Base-by-base conservation (phyloP, 2,888 invertebrate genomes). In the Dryococelus australis region DNA sequence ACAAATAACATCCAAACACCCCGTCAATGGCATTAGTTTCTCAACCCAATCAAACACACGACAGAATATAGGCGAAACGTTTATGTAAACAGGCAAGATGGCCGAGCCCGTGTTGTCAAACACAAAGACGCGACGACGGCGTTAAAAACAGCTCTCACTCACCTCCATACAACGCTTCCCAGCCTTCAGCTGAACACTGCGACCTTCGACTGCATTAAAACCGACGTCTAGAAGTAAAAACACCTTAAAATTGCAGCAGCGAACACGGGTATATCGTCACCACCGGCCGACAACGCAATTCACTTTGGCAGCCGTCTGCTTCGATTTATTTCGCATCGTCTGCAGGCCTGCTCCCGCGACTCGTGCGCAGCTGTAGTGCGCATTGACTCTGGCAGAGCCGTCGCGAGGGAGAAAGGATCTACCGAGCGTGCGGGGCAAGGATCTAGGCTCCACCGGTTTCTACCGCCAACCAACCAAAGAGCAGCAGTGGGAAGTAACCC, bases 321-420 rank as follows among this genome's bases (percentile, higher is more conserved):
- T 65, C 65, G 65, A 65, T 65, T 65, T 65, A 65, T 65, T 65
- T 65, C 24, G 65, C 65, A 65, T 65, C 65, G 65, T 65, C 65
- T 65, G 65, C 65, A 65, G 65, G 65, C 65, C 65, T 65, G 65
- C 24, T 65, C 65, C 24, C n/a, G 65, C 24, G 24, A 20, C 65
- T 65, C 24, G 12, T 65, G 65, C 20, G 65, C 65, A 65, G 65
- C 65, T 65, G 65, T 65, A 65, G 65, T 24, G 65, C 65, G 65
- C 65, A 65, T 65, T 65, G 65, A 8, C 65, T 3, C 12, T 20
- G 65, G 24, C 24, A 10, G n/a, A 65, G 24, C 65, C 65, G 65
- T 8, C 65, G 20, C 10, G 8, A 20, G n/a, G 65, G n/a, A n/a
- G 6, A 65, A 65, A 65, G 65, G 65, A 65, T 65, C 65, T 65